Percentiles rank a stretch among this genome's conserved stretches.
These are phyloP conservation scores for Boloria selene DNA, from an alignment of 2,888 invertebrate genomes.

Conservation along the genomic window DNA sequence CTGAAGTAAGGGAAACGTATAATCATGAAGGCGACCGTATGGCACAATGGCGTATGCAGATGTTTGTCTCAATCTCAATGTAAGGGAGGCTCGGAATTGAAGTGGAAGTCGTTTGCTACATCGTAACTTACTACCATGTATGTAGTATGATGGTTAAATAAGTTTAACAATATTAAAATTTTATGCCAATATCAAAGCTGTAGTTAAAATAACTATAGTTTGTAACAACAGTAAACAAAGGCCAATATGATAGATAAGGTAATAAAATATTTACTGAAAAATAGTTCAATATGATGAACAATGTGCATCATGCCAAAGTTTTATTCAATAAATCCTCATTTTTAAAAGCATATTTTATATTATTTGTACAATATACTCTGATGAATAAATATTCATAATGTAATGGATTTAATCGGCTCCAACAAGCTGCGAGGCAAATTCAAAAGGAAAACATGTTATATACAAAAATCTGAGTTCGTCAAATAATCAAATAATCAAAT, in stretches of 20 bases:
- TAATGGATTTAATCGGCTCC: slow-evolving; percentile 29
- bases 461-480: slow-evolving; percentile 31
- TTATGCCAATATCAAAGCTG: no score
- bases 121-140: no score
- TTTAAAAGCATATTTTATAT: slow-evolving; percentile 7
- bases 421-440: slow-evolving; percentile 28
- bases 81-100: not conserved
- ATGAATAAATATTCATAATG: slow-evolving; percentile 25
- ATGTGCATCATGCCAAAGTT: not conserved
- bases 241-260: no score
- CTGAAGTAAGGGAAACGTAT: not conserved
- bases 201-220: no score
- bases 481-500: slow-evolving; percentile 38
- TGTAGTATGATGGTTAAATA: no score
- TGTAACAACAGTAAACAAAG: no score
- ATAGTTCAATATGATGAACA: not conserved
- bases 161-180: no score
- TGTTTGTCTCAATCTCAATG: not conserved
- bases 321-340: not conserved
- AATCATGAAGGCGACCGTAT: not conserved
- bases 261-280: no score
- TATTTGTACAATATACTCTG: slow-evolving; percentile 8
- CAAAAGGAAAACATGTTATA: slow-evolving; percentile 31
- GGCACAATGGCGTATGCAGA: not conserved
- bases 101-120: no score